These are phyloP conservation scores for Crotalus helleri DNA, from an alignment of 2,113 vertebrate genomes.

Conservation along the genomic window DNA sequence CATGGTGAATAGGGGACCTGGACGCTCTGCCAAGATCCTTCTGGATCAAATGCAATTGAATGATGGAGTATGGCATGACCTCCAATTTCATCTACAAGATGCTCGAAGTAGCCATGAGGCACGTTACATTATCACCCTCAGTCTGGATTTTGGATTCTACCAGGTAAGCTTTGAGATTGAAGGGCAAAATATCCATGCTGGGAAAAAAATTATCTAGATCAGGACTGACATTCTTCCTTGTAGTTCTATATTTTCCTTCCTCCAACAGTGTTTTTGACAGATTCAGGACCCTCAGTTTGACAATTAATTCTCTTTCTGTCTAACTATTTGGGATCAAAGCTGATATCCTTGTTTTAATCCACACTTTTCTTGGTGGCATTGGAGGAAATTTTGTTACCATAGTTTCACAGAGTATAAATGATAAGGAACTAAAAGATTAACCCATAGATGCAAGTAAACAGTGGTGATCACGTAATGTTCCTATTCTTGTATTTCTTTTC, in stretches of 20 bases:
- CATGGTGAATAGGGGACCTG: slow-evolving; percentile 78
- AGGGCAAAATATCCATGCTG: not conserved
- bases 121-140: slow-evolving; percentile 85
- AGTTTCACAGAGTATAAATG: not conserved
- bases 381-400: not conserved
- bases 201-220: not conserved
- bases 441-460: not conserved
- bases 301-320: not conserved
- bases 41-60: slow-evolving; percentile 89
- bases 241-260: not conserved
- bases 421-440: not conserved
- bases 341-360: not conserved
- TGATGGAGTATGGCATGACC: slow-evolving; percentile 92
- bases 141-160: slow-evolving; percentile 90
- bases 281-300: not conserved
- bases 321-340: not conserved
- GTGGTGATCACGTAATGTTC: not conserved
- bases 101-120: slow-evolving; percentile 81
- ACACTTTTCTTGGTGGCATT: not conserved
- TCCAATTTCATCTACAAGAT: slow-evolving; percentile 90
- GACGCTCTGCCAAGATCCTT: slow-evolving; percentile 79
- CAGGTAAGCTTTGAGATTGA: slow-evolving; percentile 74
- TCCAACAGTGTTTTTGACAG: not conserved
- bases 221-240: not conserved
- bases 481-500: slow-evolving; percentile 6